These are phyloP conservation scores for Torymus auratus DNA, from an alignment of 2,888 invertebrate species.

Conservation along the genomic window DNA sequence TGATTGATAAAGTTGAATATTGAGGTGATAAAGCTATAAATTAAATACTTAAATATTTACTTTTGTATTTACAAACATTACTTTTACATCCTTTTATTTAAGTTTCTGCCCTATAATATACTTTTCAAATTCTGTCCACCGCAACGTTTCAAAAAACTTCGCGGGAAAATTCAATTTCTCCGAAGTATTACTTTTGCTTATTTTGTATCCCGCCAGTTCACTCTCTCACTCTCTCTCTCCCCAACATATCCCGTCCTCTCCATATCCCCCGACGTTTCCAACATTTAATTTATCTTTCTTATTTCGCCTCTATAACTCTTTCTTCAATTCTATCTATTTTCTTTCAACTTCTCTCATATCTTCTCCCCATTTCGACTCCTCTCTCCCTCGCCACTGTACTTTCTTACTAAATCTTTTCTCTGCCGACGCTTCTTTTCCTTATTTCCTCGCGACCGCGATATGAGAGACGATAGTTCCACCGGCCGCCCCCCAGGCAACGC, in stretches of 20 bases:
- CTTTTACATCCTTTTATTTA: too few relatives aligned
- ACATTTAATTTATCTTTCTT: constrained; percentile 27
- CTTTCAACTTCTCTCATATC: constrained; percentile 14
- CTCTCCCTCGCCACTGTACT: background rate
- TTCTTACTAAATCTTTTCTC: background rate
- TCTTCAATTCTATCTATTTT: constrained; percentile 26
- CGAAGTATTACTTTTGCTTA: too few relatives aligned
- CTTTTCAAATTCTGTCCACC: too few relatives aligned
- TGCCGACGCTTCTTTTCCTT: background rate
- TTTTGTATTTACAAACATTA: too few relatives aligned
- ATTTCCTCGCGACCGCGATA: constrained; percentile 35
- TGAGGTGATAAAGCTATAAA: too few relatives aligned
- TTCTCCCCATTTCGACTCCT: background rate
- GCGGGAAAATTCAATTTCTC: too few relatives aligned
- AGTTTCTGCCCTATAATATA: too few relatives aligned
- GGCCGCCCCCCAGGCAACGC: background rate
- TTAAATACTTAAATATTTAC: too few relatives aligned
- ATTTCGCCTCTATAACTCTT: background rate
- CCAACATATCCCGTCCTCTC: background rate
- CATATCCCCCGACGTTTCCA: background rate
- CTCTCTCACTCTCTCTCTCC: background rate
- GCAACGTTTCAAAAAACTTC: too few relatives aligned
- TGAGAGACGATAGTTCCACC: constrained; percentile 39
- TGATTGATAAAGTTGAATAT: too few relatives aligned
- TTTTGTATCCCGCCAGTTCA: too few relatives aligned